Evolutionary conservation across 2,888 invertebrate species (phyloP).

Genomic region (Drosophila mercatorum): DNA sequence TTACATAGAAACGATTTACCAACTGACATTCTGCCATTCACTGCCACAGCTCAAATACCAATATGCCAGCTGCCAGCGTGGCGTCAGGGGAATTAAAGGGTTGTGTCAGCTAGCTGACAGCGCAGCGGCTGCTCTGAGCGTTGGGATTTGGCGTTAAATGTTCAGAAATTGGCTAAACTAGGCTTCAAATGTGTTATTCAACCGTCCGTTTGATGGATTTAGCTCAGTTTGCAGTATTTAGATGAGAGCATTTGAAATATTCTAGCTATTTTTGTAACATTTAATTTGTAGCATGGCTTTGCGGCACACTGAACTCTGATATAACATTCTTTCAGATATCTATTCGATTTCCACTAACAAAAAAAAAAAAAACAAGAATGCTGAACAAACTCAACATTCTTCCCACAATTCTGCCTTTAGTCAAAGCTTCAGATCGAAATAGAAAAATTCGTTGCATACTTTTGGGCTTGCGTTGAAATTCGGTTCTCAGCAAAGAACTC

Average conservation of each 20-base stretch:
- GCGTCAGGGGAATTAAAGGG: constrained; percentile 14
- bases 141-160: background rate
- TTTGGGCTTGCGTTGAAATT: background rate
- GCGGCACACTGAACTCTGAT: background rate
- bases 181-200: background rate
- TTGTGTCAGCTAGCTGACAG: background rate
- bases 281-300: background rate
- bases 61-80: constrained; percentile 22
- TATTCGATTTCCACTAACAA: background rate
- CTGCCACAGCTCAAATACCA: constrained; percentile 10
- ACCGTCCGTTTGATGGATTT: background rate
- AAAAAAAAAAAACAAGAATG: background rate
- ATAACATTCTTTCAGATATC: background rate
- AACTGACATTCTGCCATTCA: constrained; percentile 15
- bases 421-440: background rate
- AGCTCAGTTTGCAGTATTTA: background rate
- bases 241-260: background rate
- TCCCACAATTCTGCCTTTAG: background rate
- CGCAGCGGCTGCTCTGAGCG: background rate
- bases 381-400: background rate
- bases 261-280: background rate
- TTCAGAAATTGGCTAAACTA: background rate
- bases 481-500: background rate
- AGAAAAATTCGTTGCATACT: constrained; percentile 6
- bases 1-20: constrained; percentile 12